phyloP scores from a whole-genome alignment of 2,113 vertebrate species.

The Thermophis baileyi region DNA sequence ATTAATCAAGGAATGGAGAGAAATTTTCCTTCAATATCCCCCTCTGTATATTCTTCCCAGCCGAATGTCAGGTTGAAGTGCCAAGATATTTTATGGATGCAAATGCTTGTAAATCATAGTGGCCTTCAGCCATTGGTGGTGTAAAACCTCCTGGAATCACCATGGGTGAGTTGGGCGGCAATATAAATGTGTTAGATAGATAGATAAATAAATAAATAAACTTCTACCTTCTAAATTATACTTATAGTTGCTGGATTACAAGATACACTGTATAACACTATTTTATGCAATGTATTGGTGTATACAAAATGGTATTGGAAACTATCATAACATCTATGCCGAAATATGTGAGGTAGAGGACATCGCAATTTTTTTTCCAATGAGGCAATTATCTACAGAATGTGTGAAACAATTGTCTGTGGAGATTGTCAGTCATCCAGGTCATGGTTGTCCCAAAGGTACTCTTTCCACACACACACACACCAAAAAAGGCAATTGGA shows the following conservation, averaged over 20 bases:
- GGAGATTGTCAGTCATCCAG: too few relatives aligned
- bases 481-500: too few relatives aligned
- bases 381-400: too few relatives aligned
- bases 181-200: background rate
- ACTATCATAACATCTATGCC: too few relatives aligned
- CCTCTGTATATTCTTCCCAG: background rate
- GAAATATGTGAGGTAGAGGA: too few relatives aligned
- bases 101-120: background rate
- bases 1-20: background rate
- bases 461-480: too few relatives aligned
- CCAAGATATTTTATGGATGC: background rate
- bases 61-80: background rate
- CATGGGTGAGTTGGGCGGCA: accelerated
- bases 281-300: too few relatives aligned
- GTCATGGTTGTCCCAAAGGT: too few relatives aligned
- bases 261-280: background rate
- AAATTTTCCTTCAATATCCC: background rate
- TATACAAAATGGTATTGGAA: too few relatives aligned
- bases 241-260: background rate
- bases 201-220: background rate
- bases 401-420: too few relatives aligned
- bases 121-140: background rate
- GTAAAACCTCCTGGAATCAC: background rate
- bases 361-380: too few relatives aligned
- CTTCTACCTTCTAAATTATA: background rate